Conservation (phyloP, 2,888 invertebrate genomes). For the Agonopterix alstromeriana region DNA sequence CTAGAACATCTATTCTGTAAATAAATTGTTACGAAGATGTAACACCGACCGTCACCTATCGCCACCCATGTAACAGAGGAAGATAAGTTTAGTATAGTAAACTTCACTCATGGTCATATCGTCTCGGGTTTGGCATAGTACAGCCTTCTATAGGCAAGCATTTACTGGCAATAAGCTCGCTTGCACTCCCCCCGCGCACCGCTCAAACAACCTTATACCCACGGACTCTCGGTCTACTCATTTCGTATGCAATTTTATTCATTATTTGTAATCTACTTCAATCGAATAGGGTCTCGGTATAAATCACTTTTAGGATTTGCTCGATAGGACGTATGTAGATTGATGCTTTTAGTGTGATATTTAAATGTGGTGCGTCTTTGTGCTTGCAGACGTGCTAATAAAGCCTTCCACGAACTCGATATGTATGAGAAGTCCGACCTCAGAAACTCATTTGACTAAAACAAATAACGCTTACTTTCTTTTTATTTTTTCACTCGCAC, state of each 20-base stretch:
- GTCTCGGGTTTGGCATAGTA: not conserved
- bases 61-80: too few relatives aligned
- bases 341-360: conserved; percentile 72
- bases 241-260: conserved; percentile 77
- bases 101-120: not conserved
- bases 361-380: conserved; percentile 66
- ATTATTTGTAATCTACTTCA: conserved; percentile 76
- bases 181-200: conserved; percentile 31
- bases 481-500: conserved; percentile 50
- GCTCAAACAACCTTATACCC: conserved; percentile 62
- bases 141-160: conserved; percentile 29
- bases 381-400: conserved; percentile 57
- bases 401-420: conserved; percentile 47
- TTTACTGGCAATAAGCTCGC: conserved; percentile 59
- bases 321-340: conserved; percentile 70
- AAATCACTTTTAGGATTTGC: conserved; percentile 74
- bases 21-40: too few relatives aligned
- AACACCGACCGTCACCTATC: too few relatives aligned
- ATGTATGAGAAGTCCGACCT: conserved; percentile 50
- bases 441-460: conserved; percentile 70
- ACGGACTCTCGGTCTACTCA: conserved; percentile 64
- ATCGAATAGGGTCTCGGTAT: conserved; percentile 71
- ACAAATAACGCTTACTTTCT: conserved; percentile 58
- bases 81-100: too few relatives aligned
- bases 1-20: too few relatives aligned